A percentile compares a stretch with the other conserved stretches of the same genome.
Evolutionary conservation across 2,113 vertebrate genomes (phyloP).

Genomic region (Malurus alboscapulatus): DNA sequence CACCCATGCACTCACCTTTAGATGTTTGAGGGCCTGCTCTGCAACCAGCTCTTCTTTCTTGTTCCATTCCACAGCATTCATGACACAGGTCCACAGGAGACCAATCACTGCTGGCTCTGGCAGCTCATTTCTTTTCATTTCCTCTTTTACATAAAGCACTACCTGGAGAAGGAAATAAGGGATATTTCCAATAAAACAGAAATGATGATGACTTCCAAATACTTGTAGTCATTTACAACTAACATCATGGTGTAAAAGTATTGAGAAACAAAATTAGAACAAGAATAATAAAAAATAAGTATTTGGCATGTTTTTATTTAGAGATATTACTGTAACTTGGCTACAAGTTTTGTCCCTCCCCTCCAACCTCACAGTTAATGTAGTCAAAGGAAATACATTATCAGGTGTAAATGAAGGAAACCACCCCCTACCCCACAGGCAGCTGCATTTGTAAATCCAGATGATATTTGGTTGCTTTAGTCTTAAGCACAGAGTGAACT

Average conservation of each 20-base stretch:
- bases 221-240: background rate
- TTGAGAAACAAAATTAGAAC: background rate
- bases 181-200: background rate
- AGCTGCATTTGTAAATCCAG: background rate
- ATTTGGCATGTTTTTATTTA: background rate
- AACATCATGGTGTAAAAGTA: background rate
- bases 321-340: background rate
- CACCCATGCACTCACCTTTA: constrained; percentile 75
- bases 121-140: constrained; percentile 89
- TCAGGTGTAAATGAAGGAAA: background rate
- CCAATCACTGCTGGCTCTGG: constrained; percentile 88
- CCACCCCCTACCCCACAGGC: rapidly evolving
- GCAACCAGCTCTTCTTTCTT: constrained; percentile 93
- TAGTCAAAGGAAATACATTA: background rate
- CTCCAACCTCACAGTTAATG: background rate
- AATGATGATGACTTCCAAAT: background rate
- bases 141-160: constrained; percentile 88
- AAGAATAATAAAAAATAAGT: background rate
- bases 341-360: background rate
- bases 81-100: constrained; percentile 88
- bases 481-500: background rate
- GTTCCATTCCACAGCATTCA: constrained; percentile 94
- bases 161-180: constrained; percentile 71
- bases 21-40: constrained; percentile 91
- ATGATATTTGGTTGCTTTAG: background rate